Percentiles rank a stretch among this genome's conserved stretches.
phyloP scores from a whole-genome alignment of 2,113 vertebrate species.

The Merops nubicus region DNA sequence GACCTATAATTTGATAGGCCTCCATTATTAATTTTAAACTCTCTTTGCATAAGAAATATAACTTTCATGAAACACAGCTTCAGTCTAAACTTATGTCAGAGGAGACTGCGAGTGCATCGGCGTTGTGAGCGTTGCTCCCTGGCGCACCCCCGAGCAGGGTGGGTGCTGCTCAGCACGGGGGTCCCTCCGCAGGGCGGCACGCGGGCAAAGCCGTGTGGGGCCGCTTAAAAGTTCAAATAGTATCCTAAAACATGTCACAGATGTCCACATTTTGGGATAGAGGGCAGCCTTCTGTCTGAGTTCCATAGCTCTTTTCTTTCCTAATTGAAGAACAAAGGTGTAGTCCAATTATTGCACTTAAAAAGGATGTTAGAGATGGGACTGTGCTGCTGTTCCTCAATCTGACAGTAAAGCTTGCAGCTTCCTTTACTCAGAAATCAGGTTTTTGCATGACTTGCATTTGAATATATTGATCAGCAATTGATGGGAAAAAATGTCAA shows the following conservation, averaged over 20 bases:
- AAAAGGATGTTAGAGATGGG: background rate
- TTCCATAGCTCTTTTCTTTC: background rate
- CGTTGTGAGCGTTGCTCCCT: background rate
- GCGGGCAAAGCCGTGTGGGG: background rate
- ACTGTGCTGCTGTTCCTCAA: background rate
- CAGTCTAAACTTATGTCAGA: background rate
- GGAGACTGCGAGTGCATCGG: background rate
- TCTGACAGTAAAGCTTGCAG: background rate
- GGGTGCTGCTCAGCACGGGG: accelerated
- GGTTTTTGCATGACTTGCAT: slow-evolving; percentile 40
- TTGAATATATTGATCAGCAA: background rate
- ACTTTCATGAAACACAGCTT: background rate
- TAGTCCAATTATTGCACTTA: background rate
- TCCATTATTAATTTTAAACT: background rate
- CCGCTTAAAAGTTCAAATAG: background rate
- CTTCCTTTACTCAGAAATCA: background rate
- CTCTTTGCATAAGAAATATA: background rate
- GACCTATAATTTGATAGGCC: background rate
- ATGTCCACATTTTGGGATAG: background rate
- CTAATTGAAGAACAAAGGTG: background rate
- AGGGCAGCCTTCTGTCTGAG: background rate
- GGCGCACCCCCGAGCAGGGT: too few relatives aligned
- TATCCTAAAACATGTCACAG: background rate
- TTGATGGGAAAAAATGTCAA: background rate
- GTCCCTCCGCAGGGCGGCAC: background rate